phyloP scores from a whole-genome alignment of 2,797 vertebrate species.

The Scolopax bukidnonensis region DNA sequence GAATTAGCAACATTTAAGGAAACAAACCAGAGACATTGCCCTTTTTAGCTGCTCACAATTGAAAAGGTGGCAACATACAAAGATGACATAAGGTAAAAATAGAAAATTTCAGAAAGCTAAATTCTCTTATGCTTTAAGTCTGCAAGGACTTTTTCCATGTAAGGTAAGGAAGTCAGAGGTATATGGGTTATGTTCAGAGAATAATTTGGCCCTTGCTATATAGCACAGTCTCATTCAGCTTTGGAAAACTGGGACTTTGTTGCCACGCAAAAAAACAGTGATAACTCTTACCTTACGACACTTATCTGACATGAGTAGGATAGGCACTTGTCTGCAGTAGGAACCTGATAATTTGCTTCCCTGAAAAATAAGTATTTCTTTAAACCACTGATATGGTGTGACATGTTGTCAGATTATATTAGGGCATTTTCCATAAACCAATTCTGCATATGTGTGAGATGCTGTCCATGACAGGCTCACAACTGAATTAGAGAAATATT shows the following conservation, averaged over 20 bases:
- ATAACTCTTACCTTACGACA: not conserved
- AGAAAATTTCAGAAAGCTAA: not conserved
- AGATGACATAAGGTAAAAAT: not conserved
- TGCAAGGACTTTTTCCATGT: not conserved
- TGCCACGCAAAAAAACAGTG: not conserved
- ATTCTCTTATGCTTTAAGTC: not conserved
- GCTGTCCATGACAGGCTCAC: not conserved
- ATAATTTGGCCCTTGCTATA: not conserved
- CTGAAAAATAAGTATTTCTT: not conserved
- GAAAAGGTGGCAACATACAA: not conserved
- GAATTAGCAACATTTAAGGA: not conserved
- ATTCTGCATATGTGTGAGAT: not conserved
- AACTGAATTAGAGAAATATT: conserved; percentile 11
- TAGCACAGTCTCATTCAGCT: not conserved
- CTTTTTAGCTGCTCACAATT: not conserved
- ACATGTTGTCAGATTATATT: conserved; percentile 46
- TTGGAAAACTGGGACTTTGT: not conserved
- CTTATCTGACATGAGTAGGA: not conserved
- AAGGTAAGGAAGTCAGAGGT: not conserved
- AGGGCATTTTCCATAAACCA: not conserved
- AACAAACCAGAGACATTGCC: not conserved
- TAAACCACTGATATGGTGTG: conserved; percentile 19
- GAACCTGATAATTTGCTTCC: not conserved
- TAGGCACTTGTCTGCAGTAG: not conserved
- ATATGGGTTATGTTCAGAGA: not conserved